These are phyloP conservation scores for Cydia strobilella DNA, from an alignment of 1,140 invertebrate genomes.

Conservation along the genomic window DNA sequence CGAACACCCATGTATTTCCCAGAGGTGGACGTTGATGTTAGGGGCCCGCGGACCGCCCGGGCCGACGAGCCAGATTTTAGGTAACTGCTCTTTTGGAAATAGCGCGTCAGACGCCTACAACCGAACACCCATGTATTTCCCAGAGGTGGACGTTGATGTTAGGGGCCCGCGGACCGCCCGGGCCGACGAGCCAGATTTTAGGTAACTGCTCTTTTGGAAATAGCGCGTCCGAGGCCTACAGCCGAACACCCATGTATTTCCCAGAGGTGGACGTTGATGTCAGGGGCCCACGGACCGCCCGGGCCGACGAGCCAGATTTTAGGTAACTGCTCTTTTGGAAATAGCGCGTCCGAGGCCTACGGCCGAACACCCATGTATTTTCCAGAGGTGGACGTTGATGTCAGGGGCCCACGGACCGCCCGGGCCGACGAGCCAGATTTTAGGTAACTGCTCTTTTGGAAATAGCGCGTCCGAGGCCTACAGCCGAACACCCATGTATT, in stretches of 20 bases:
- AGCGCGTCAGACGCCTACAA: conserved; percentile 74
- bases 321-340: conserved; percentile 50
- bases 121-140: conserved; percentile 76
- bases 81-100: conserved; percentile 42
- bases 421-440: too few relatives aligned
- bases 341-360: too few relatives aligned
- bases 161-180: conserved; percentile 50
- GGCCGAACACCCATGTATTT: too few relatives aligned
- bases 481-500: too few relatives aligned
- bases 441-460: too few relatives aligned
- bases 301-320: conserved; percentile 69
- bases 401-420: too few relatives aligned
- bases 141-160: conserved; percentile 80
- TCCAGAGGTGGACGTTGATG: too few relatives aligned
- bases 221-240: conserved; percentile 75
- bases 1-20: conserved; percentile 78
- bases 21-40: conserved; percentile 80
- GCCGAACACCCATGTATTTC: conserved; percentile 76
- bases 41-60: conserved; percentile 49
- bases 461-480: too few relatives aligned
- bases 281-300: conserved; percentile 47
- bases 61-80: conserved; percentile 72
- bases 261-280: conserved; percentile 81
- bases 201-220: conserved; percentile 46
- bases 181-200: conserved; percentile 70